A percentile compares a stretch with the other conserved stretches of the same genome.
phyloP scores from a whole-genome alignment of 1,140 invertebrate species.

The Hydropsyche tenuis region DNA sequence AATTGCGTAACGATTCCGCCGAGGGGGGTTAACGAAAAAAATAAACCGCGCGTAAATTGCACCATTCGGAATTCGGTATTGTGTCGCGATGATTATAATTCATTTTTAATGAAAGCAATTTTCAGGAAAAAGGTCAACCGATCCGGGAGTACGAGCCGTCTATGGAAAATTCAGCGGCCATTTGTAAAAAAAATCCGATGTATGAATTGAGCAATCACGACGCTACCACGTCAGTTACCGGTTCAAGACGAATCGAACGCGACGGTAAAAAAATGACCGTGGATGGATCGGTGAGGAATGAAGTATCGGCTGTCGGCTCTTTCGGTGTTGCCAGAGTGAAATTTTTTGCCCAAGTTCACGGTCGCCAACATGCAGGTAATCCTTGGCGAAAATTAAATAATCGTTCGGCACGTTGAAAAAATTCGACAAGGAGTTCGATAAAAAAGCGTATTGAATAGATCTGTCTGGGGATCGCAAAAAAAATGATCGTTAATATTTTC shows the following conservation, averaged over 20 bases:
- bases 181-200: too few relatives aligned
- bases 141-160: too few relatives aligned
- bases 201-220: too few relatives aligned
- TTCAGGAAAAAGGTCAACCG: neutral
- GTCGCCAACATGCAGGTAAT: neutral
- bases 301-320: neutral
- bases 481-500: too few relatives aligned
- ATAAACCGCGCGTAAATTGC: too few relatives aligned
- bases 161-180: too few relatives aligned
- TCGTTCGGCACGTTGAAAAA: neutral
- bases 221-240: too few relatives aligned
- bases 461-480: neutral
- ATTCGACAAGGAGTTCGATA: neutral
- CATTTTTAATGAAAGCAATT: constrained; percentile 23
- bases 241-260: neutral
- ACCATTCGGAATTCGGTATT: too few relatives aligned
- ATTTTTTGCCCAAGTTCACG: constrained; percentile 22
- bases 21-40: too few relatives aligned
- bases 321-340: neutral
- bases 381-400: constrained; percentile 7
- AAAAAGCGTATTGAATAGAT: neutral
- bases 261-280: neutral
- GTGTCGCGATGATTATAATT: neutral
- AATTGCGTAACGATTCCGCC: too few relatives aligned
- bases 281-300: neutral